A percentile compares a stretch with the other conserved stretches of the same genome.
Evolutionary conservation across 1,140 invertebrate species (phyloP).

Genomic region (Euglossa dilemma): DNA sequence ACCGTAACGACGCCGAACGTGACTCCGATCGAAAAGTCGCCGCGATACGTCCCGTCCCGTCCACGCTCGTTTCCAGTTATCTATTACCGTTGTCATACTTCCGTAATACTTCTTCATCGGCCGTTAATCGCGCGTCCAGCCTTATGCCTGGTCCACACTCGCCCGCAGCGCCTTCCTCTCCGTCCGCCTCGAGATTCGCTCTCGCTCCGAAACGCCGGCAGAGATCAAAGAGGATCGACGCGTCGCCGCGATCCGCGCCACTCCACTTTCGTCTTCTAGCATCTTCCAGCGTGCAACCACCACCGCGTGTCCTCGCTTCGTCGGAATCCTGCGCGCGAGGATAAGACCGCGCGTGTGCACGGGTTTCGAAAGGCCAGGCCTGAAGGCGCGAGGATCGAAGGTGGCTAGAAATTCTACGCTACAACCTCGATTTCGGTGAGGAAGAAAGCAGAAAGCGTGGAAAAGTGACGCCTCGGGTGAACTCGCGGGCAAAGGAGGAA

Average conservation of each 20-base stretch:
- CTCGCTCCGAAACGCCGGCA: background rate
- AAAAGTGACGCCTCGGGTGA: background rate
- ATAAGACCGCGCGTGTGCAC: too few species aligned
- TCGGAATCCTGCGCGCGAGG: background rate
- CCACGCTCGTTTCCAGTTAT: conserved; percentile 75
- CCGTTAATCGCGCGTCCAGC: conserved; percentile 59
- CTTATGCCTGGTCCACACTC: conserved; percentile 33
- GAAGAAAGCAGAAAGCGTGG: conserved; percentile 18
- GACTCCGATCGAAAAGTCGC: conserved; percentile 55
- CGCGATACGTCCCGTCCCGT: conserved; percentile 50
- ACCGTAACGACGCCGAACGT: conserved; percentile 66
- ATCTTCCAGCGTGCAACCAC: too few species aligned
- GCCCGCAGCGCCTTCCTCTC: too few species aligned
- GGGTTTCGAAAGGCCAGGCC: background rate
- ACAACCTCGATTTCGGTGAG: background rate
- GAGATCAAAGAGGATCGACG: conserved; percentile 26
- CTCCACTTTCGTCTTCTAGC: conserved; percentile 39
- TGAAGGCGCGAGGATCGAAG: too few species aligned
- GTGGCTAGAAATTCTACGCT: too few species aligned
- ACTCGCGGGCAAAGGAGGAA: background rate
- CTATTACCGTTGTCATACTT: conserved; percentile 80
- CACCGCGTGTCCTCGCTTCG: too few species aligned
- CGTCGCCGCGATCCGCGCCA: background rate
- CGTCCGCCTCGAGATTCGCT: background rate
- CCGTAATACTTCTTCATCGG: conserved; percentile 75